phyloP scores from a whole-genome alignment of 92 coral and sea anemone genomes.

The Siderastrea radians region DNA sequence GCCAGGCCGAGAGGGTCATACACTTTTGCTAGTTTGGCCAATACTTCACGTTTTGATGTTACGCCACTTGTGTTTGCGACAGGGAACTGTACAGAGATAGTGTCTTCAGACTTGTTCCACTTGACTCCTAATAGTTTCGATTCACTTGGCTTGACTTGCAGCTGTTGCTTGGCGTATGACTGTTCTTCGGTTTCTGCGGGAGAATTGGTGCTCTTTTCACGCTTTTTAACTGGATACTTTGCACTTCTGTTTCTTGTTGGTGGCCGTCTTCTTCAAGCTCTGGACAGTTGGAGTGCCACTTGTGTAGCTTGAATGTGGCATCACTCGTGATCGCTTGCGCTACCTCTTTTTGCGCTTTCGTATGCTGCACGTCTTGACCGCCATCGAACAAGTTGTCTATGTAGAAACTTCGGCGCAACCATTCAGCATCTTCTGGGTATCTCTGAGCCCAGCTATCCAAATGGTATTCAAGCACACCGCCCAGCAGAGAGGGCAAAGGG shows the following conservation, averaged over 20 bases:
- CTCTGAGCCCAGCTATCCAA: slow-evolving; percentile 41
- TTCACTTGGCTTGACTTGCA: too few relatives aligned
- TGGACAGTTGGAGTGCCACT: slow-evolving; percentile 40
- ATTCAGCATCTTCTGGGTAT: slow-evolving; percentile 24
- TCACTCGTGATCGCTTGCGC: slow-evolving; percentile 34
- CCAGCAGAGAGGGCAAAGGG: slow-evolving; percentile 50
- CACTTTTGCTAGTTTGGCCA: slow-evolving; percentile 36
- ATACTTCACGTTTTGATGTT: slow-evolving; percentile 19
- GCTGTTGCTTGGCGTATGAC: too few relatives aligned
- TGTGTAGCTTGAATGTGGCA: slow-evolving; percentile 49
- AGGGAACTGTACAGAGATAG: slow-evolving; percentile 38
- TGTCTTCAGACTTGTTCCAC: too few relatives aligned
- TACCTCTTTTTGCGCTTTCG: slow-evolving; percentile 25
- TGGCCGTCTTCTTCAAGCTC: slow-evolving; percentile 6
- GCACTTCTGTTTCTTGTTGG: background rate
- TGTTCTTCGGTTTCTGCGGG: too few relatives aligned
- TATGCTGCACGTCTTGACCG: slow-evolving; percentile 21
- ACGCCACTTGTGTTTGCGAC: slow-evolving; percentile 21
- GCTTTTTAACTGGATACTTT: too few relatives aligned
- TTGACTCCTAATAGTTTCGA: too few relatives aligned
- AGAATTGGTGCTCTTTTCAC: too few relatives aligned
- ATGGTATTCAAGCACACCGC: slow-evolving; percentile 47
- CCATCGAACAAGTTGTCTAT: slow-evolving; percentile 54
- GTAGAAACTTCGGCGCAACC: slow-evolving; percentile 48
- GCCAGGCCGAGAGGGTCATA: slow-evolving; percentile 25